Conservation (phyloP, 2,113 vertebrate species). For the Crocuta crocuta region DNA sequence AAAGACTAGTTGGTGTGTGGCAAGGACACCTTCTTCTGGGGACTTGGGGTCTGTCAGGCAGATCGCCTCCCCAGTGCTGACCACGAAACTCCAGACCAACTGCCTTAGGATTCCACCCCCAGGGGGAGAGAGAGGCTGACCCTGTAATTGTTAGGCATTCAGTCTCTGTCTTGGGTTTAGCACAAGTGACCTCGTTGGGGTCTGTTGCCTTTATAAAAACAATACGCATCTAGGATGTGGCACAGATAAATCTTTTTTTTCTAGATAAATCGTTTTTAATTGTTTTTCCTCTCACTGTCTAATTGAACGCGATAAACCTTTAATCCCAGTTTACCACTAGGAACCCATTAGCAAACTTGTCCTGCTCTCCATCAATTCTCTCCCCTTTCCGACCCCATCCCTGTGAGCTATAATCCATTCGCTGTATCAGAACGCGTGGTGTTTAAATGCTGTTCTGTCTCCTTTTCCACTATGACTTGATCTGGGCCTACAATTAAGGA, state of each 20-base stretch:
- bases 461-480: background rate
- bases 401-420: background rate
- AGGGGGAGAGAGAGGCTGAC: no score
- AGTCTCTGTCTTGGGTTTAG: no score
- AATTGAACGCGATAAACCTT: background rate
- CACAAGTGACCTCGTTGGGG: no score
- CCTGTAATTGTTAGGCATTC: no score
- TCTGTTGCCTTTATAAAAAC: no score
- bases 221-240: background rate
- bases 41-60: background rate
- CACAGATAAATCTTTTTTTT: background rate
- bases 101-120: no score
- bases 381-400: background rate
- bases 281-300: background rate
- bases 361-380: background rate
- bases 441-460: background rate
- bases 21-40: no score
- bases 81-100: no score
- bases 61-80: background rate
- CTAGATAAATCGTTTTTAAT: background rate
- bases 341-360: background rate
- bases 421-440: background rate
- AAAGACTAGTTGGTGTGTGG: background rate
- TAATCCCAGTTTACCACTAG: background rate
- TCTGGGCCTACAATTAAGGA: background rate